Evolutionary conservation across 2,797 vertebrate species (phyloP).

Genomic region (Melanotaenia trifasciata): DNA sequence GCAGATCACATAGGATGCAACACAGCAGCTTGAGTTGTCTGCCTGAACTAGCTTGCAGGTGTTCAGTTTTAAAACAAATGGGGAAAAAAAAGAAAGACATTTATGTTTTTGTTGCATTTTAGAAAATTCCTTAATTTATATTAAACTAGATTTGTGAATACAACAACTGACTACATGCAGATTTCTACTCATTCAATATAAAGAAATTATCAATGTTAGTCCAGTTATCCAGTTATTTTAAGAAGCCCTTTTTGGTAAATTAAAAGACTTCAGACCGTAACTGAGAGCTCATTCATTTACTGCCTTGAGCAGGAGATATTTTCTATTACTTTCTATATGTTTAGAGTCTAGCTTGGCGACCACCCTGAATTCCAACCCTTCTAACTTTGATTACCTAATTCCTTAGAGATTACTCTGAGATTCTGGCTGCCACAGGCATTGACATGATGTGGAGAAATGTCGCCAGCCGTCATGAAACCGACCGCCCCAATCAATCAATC

Average conservation of each 20-base stretch:
- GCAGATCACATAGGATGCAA: no score
- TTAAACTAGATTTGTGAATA: no score
- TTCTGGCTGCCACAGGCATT: slow-evolving; percentile 61
- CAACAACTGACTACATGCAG: no score
- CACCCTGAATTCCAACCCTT: slow-evolving; percentile 31
- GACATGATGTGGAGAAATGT: slow-evolving; percentile 77
- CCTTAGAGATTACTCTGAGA: slow-evolving; percentile 68
- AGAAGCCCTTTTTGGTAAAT: neutral
- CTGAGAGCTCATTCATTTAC: neutral
- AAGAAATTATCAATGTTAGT: no score
- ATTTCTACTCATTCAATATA: no score
- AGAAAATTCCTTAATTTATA: no score
- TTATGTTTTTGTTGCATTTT: no score
- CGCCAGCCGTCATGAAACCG: slow-evolving; percentile 74
- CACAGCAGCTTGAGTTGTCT: no score
- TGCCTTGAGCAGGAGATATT: neutral
- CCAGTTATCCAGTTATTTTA: no score
- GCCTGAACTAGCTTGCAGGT: no score
- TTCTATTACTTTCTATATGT: slow-evolving; percentile 27
- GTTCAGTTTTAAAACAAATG: no score
- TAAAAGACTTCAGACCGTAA: neutral
- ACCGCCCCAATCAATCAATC: slow-evolving; percentile 77
- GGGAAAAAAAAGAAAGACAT: no score
- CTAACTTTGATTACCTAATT: slow-evolving; percentile 72
- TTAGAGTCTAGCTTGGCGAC: slow-evolving; percentile 12